Evolutionary conservation across 2,888 invertebrate species (phyloP), one percentile per base, ranked within the genome.

Genomic region (Drosophila maculinotata): DNA sequence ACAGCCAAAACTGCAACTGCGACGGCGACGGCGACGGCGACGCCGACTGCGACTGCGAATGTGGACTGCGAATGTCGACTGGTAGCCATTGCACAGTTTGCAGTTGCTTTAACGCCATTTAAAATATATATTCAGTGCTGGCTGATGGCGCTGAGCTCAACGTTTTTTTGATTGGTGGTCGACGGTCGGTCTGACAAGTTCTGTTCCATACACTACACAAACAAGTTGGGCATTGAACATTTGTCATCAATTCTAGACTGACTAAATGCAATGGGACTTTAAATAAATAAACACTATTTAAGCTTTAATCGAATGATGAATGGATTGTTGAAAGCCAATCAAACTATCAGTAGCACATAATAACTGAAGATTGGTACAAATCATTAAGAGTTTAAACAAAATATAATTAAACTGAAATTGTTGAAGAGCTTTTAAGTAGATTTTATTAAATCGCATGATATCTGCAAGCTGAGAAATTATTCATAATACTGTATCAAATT

Each of bases 121-220:
- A 45, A 60, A 59, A 25, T 73, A 47, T 20, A 64, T 64, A 56
- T 70, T 54, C 51, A 49, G 44, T 56, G 57, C 35, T 52, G 60
- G 17, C 8, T 42, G 47, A 28, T 44, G 39, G 33, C 48, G 69
- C 68, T 63, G 70, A 73, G 67, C 77, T 69, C 70, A 51, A 80
- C 74, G 54, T 10, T 58, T 76, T 76, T 79, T 80, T 67, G 70
- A 86, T 70, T 83, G 66, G 59, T 70, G 73, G 63, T 65, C 44
- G 52, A 42, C 54, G 31, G 49, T 67, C 39, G 58, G 31, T 36
- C 58, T 53, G 76, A 82, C 69, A 79, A 72, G 38, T 69, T 64
- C 41, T 45, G 41, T 58, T 42, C 38, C 42, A 66, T 74, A 39
- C 63, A 33, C 63, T 69, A 14, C 35, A 35, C 31, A 23, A 15